These are phyloP conservation scores for Ctenopoma multispine DNA, from an alignment of 2,797 vertebrate species.

Conservation along the genomic window DNA sequence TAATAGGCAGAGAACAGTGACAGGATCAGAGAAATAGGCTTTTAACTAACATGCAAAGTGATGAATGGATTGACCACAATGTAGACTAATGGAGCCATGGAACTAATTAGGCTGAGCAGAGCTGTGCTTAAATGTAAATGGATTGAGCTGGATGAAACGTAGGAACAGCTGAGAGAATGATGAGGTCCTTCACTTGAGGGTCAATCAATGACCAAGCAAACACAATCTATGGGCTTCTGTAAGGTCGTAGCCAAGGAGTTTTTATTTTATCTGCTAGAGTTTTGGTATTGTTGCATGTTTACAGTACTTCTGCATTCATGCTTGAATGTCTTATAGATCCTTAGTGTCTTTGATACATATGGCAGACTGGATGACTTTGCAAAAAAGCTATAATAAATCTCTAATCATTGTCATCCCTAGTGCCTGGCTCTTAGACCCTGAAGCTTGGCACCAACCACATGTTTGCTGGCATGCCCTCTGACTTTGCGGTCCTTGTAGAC, in stretches of 20 bases:
- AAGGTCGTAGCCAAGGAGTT: conserved; percentile 32
- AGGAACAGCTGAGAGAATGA: conserved; percentile 82
- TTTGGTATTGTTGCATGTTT: neutral
- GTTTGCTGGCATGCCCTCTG: conserved; percentile 71
- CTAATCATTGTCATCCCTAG: conserved; percentile 58
- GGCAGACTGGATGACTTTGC: conserved; percentile 70
- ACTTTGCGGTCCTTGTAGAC: conserved; percentile 72
- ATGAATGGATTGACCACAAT: conserved; percentile 83
- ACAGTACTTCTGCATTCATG: neutral
- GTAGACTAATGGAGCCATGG: conserved; percentile 86
- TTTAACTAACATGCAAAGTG: conserved; percentile 84
- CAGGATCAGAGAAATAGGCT: conserved; percentile 78
- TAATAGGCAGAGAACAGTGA: conserved; percentile 72
- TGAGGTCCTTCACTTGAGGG: conserved; percentile 77
- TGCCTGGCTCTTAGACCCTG: conserved; percentile 57
- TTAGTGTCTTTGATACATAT: conserved; percentile 29
- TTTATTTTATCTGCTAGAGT: conserved; percentile 37
- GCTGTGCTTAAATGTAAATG: conserved; percentile 87
- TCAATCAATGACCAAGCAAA: conserved; percentile 82
- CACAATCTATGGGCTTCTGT: conserved; percentile 48
- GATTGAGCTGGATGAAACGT: conserved; percentile 79
- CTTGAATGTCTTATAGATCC: neutral
- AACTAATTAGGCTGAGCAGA: conserved; percentile 85
- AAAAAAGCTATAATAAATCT: conserved; percentile 68
- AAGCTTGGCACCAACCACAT: conserved; percentile 74